phyloP scores from a whole-genome alignment of 2,113 vertebrate species.

The Noctilio leporinus region DNA sequence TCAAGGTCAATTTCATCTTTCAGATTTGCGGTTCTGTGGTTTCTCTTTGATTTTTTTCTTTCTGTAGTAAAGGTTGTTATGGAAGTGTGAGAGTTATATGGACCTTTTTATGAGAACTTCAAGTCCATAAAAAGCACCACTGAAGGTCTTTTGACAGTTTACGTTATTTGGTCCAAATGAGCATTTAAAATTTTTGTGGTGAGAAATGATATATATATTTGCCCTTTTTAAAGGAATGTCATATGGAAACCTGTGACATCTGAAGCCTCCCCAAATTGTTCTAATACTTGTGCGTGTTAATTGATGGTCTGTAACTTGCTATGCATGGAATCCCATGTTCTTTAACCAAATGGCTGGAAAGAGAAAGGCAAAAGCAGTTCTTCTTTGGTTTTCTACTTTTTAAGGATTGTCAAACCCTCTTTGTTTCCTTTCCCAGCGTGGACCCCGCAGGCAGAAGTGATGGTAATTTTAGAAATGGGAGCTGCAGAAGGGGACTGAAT shows the following conservation, averaged over 20 bases:
- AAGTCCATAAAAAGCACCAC: background rate
- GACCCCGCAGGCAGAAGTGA: constrained; percentile 57
- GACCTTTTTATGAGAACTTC: background rate
- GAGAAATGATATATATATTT: background rate
- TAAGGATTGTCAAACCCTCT: constrained; percentile 58
- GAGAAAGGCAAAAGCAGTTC: background rate
- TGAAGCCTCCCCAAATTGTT: background rate
- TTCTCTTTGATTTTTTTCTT: background rate
- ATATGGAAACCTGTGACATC: background rate
- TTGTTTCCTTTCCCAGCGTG: constrained; percentile 46
- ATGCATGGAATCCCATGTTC: background rate
- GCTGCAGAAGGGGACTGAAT: background rate
- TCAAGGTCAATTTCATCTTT: constrained; percentile 27
- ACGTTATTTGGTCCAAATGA: background rate
- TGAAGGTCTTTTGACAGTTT: background rate
- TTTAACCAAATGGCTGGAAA: background rate
- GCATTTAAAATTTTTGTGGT: background rate
- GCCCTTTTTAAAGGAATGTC: background rate
- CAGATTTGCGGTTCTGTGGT: constrained; percentile 3
- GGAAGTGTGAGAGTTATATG: background rate
- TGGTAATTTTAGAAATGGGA: constrained; percentile 66
- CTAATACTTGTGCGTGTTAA: background rate
- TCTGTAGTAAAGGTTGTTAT: background rate
- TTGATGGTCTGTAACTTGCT: background rate
- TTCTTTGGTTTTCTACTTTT: constrained; percentile 23